Evolutionary conservation across 2,113 vertebrate species (phyloP).

Genomic region (Poeciliopsis occidentalis): DNA sequence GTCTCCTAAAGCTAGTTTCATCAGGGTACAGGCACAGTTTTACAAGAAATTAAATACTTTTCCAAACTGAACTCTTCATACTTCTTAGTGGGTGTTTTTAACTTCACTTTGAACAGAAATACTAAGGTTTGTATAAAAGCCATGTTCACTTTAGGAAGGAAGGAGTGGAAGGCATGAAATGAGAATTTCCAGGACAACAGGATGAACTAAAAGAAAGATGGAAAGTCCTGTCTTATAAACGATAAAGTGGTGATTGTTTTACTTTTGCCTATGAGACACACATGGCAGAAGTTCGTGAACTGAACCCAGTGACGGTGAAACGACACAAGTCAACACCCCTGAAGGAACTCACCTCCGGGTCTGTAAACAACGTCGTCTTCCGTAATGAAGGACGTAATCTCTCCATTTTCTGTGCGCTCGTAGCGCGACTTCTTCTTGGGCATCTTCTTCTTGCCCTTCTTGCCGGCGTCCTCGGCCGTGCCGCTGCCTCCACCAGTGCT

Average conservation of each 20-base stretch:
- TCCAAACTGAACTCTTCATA: too few species aligned
- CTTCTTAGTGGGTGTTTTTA: too few species aligned
- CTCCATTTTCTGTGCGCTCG: conserved; percentile 92
- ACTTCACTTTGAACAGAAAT: too few species aligned
- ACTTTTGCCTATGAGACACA: neutral
- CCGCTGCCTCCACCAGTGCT: conserved; percentile 76
- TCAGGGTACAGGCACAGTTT: neutral
- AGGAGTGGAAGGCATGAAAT: too few species aligned
- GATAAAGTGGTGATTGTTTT: neutral
- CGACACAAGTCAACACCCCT: neutral
- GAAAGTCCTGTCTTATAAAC: neutral
- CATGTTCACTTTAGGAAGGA: too few species aligned
- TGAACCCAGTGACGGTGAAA: neutral
- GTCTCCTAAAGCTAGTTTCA: conserved; percentile 4
- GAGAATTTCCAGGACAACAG: too few species aligned
- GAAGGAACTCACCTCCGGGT: conserved; percentile 88
- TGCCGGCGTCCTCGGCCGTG: conserved; percentile 89
- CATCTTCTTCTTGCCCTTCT: conserved; percentile 96
- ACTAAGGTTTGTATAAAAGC: too few species aligned
- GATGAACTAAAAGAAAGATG: too few species aligned
- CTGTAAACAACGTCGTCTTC: conserved; percentile 96
- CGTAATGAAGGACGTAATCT: conserved; percentile 96
- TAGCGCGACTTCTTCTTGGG: conserved; percentile 98
- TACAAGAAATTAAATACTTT: neutral
- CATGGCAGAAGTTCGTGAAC: neutral